A percentile compares a stretch with the other conserved stretches of the same genome.
Evolutionary conservation across 2,113 vertebrate genomes (phyloP).

Genomic region (Ciconia stormi): DNA sequence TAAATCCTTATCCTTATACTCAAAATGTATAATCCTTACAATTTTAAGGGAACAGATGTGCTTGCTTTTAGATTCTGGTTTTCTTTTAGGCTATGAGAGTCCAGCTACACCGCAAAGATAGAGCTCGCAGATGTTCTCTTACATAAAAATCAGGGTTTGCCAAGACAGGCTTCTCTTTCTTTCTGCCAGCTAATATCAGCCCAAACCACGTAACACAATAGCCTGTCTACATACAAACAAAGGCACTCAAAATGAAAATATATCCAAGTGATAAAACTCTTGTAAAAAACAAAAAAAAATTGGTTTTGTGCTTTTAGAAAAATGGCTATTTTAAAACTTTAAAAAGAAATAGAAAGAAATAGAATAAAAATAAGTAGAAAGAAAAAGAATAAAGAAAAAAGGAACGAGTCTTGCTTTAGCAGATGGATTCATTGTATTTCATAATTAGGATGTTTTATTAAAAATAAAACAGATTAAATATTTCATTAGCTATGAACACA

Average conservation of each 20-base stretch:
- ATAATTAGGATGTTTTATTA: not conserved
- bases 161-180: not conserved
- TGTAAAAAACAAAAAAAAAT: not conserved
- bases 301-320: not conserved
- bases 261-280: not conserved
- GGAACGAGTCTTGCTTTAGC: not conserved
- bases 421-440: not conserved
- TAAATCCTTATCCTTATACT: not conserved
- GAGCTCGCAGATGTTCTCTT: constrained; percentile 12
- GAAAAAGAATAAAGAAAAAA: not conserved
- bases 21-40: not conserved
- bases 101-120: not conserved
- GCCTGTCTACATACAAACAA: not conserved
- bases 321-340: not conserved
- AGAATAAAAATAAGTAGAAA: not conserved
- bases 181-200: constrained; percentile 3
- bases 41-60: not conserved
- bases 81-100: not conserved
- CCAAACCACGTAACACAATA: constrained; percentile 23
- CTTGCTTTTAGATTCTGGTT: not conserved
- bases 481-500: not conserved
- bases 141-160: constrained; percentile 7
- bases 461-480: not conserved
- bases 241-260: constrained; percentile 2
- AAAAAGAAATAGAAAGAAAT: not conserved